These are phyloP conservation scores for Melanargia galathea DNA, from an alignment of 2,888 invertebrate species.

Conservation along the genomic window DNA sequence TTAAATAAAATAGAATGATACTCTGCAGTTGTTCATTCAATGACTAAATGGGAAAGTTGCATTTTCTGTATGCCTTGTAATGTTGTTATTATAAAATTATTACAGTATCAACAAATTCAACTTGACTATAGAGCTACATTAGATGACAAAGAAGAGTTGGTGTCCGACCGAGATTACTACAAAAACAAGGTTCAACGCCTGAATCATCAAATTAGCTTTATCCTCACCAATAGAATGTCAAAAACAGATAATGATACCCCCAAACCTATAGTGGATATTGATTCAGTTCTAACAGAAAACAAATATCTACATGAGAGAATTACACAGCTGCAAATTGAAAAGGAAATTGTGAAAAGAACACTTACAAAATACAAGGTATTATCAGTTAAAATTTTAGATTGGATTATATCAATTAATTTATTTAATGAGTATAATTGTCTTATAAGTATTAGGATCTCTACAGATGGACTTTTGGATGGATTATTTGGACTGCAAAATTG, in stretches of 20 bases:
- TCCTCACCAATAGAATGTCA: slow-evolving; percentile 75
- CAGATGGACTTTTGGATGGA: too few relatives aligned
- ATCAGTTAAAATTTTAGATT: too few relatives aligned
- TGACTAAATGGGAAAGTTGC: too few relatives aligned
- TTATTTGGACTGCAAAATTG: too few relatives aligned
- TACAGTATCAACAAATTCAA: slow-evolving; percentile 86
- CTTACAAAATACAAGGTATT: slow-evolving; percentile 88
- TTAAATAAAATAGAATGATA: too few relatives aligned
- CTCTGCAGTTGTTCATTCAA: too few relatives aligned
- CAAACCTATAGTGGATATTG: slow-evolving; percentile 87
- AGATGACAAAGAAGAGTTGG: slow-evolving; percentile 92
- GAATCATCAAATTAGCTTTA: slow-evolving; percentile 89
- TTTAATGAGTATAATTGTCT: too few relatives aligned
- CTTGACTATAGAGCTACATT: slow-evolving; percentile 89
- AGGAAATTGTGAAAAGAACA: slow-evolving; percentile 87
- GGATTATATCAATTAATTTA: too few relatives aligned
- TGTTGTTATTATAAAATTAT: too few relatives aligned
- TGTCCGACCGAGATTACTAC: slow-evolving; percentile 90
- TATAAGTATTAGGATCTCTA: too few relatives aligned
- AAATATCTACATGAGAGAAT: slow-evolving; percentile 91
- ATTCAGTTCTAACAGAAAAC: slow-evolving; percentile 91
- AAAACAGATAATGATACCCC: slow-evolving; percentile 60
- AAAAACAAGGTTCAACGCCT: slow-evolving; percentile 91
- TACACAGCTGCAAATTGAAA: slow-evolving; percentile 90
- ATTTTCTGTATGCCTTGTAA: too few relatives aligned